phyloP scores from a whole-genome alignment of 2,113 vertebrate species.

The Progne subis region DNA sequence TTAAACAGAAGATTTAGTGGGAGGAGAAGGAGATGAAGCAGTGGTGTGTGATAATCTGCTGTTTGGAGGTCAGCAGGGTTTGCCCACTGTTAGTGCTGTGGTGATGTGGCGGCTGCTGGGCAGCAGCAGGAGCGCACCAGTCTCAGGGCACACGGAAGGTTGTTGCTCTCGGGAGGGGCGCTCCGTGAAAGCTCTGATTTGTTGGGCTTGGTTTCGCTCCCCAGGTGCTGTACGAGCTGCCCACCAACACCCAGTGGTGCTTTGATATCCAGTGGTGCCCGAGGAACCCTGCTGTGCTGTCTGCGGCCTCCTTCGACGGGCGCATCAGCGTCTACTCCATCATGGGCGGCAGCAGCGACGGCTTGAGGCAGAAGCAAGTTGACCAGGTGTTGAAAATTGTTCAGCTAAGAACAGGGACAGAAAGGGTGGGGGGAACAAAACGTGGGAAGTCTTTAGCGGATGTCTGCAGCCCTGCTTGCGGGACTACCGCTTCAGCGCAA shows the following conservation, averaged over 20 bases:
- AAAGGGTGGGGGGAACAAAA: neutral
- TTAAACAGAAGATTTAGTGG: neutral
- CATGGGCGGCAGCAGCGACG: constrained; percentile 89
- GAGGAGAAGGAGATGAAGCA: neutral
- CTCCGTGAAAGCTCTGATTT: neutral
- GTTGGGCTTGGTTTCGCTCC: neutral
- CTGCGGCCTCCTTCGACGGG: constrained; percentile 91
- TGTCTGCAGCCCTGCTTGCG: neutral
- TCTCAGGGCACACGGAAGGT: neutral
- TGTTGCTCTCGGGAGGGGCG: neutral
- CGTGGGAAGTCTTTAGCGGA: neutral
- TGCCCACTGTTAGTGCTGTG: accelerated
- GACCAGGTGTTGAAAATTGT: constrained; percentile 74
- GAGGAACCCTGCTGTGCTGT: constrained; percentile 91
- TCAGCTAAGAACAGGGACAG: neutral
- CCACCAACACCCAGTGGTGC: constrained; percentile 93
- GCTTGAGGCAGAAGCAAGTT: constrained; percentile 83
- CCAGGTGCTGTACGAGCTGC: constrained; percentile 93
- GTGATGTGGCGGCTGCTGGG: neutral
- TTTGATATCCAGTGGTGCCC: constrained; percentile 99
- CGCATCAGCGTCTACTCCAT: constrained; percentile 91
- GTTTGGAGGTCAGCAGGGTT: neutral
- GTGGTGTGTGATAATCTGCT: neutral
- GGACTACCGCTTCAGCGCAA: accelerated
- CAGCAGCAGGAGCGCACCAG: neutral